A percentile compares a stretch with the other conserved stretches of the same genome.
phyloP scores from a whole-genome alignment of 53 echinoderm and acorn worm genomes.

The Patiria pectinifera region DNA sequence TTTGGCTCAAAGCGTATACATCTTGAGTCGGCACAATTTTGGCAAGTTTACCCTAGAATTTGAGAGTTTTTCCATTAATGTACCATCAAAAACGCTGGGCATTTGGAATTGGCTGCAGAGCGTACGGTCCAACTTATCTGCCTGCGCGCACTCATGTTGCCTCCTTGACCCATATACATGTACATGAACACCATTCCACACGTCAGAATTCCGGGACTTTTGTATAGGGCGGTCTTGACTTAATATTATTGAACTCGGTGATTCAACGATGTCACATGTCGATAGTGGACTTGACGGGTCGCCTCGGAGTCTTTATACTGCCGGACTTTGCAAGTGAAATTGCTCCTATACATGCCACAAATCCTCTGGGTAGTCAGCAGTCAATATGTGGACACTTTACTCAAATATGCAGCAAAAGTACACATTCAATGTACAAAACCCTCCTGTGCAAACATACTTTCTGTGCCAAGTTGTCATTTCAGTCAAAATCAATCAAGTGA shows the following conservation, averaged over 20 bases:
- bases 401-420: no score
- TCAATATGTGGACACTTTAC: no score
- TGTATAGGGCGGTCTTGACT: background rate
- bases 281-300: background rate
- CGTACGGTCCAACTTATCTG: background rate
- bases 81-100: background rate
- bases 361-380: background rate
- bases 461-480: no score
- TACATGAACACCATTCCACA: background rate
- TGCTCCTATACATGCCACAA: background rate
- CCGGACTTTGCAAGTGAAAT: background rate
- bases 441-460: no score
- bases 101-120: background rate
- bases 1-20: background rate
- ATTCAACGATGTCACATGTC: background rate
- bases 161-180: constrained; percentile 33
- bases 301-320: background rate
- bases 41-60: background rate
- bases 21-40: background rate
- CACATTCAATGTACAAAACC: no score
- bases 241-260: background rate
- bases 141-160: background rate
- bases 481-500: no score
- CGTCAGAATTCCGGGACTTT: background rate
- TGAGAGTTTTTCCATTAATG: constrained; percentile 3